Evolutionary conservation across 2,888 invertebrate species (phyloP).

Genomic region (Onthophagus sagittarius): DNA sequence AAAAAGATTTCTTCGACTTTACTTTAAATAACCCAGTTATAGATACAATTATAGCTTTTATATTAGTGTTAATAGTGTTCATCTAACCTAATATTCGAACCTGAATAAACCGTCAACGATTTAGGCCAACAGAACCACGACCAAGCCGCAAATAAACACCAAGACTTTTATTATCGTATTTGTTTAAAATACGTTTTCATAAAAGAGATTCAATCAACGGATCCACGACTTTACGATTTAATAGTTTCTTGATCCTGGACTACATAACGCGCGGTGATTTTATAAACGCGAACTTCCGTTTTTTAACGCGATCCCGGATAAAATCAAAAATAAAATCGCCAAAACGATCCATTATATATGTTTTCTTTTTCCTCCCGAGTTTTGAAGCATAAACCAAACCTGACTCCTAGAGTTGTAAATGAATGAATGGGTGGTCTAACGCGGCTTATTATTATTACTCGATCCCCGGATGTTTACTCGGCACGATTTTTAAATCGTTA

Average conservation of each 20-base stretch:
- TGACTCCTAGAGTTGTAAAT: not conserved
- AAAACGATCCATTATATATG: too few relatives aligned
- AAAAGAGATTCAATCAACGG: not conserved
- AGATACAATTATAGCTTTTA: not conserved
- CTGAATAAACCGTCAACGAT: not conserved
- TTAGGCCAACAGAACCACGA: not conserved
- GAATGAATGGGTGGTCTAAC: constrained; percentile 3
- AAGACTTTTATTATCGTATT: not conserved
- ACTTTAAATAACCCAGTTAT: not conserved
- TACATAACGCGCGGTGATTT: too few relatives aligned
- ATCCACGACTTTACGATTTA: too few relatives aligned
- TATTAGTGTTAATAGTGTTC: not conserved
- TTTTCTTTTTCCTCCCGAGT: not conserved
- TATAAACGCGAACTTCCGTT: too few relatives aligned
- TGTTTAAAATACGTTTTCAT: not conserved
- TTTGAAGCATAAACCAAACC: not conserved
- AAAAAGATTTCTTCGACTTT: not conserved
- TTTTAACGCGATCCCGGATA: too few relatives aligned
- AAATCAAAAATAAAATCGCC: too few relatives aligned
- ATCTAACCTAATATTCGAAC: not conserved
- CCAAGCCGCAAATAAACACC: not conserved
- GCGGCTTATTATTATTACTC: constrained; percentile 9
- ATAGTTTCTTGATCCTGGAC: too few relatives aligned
- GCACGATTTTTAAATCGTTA: constrained; percentile 10
- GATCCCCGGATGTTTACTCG: constrained; percentile 11